Percentiles rank a stretch among this genome's conserved stretches.
Evolutionary conservation across 2,113 vertebrate genomes (phyloP).

Genomic region (Apistogramma diplotaenia): DNA sequence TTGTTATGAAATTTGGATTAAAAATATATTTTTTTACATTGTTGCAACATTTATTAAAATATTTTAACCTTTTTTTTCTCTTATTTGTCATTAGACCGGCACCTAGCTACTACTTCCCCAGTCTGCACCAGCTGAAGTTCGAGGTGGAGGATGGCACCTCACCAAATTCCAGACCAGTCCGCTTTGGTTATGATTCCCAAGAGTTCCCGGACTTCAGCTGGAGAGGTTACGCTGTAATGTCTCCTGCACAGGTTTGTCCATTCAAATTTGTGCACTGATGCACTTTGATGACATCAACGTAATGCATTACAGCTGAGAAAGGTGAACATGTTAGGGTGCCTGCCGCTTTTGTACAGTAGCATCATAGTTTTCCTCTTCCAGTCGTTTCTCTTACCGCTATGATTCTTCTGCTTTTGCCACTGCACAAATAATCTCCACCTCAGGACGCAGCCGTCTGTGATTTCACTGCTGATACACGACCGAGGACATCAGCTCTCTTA

Average conservation of each 20-base stretch:
- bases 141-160: conserved; percentile 88
- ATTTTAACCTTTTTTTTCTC: neutral
- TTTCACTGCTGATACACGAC: conserved; percentile 13
- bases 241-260: conserved; percentile 81
- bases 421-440: conserved; percentile 26
- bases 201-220: conserved; percentile 90
- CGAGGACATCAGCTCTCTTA: conserved; percentile 64
- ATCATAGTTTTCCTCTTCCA: conserved; percentile 7
- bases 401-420: conserved; percentile 32
- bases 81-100: conserved; percentile 70
- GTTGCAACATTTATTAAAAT: neutral
- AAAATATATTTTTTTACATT: neutral
- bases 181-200: conserved; percentile 83
- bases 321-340: neutral
- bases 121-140: conserved; percentile 89
- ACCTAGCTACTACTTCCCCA: conserved; percentile 83
- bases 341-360: neutral
- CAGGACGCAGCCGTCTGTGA: neutral
- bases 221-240: conserved; percentile 89
- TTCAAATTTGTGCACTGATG: neutral
- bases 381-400: neutral
- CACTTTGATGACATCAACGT: neutral
- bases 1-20: neutral
- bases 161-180: conserved; percentile 75
- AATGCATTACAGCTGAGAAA: neutral